phyloP scores from a whole-genome alignment of 2,113 vertebrate genomes.

The Scomber japonicus region DNA sequence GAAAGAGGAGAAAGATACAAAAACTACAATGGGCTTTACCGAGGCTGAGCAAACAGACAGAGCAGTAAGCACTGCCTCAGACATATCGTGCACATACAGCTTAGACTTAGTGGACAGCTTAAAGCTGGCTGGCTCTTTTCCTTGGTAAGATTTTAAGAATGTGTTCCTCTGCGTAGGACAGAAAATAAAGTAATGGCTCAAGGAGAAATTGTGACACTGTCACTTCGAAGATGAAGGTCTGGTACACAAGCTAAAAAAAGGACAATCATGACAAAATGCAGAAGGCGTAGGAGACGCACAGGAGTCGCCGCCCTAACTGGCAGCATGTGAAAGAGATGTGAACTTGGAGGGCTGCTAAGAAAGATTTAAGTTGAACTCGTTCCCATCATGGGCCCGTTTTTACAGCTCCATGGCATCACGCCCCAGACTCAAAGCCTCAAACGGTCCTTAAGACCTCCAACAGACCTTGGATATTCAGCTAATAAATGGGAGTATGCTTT shows the following conservation, averaged over 20 bases:
- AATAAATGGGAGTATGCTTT: conserved; percentile 56
- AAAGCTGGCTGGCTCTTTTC: conserved; percentile 40
- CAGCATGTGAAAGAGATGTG: neutral
- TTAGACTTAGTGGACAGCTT: conserved; percentile 74
- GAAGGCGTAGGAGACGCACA: neutral
- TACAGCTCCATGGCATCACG: neutral
- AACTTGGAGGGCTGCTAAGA: conserved; percentile 4
- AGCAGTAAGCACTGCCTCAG: conserved; percentile 60
- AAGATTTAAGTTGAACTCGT: conserved; percentile 8
- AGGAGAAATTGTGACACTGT: conserved; percentile 50
- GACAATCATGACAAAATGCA: conserved; percentile 7
- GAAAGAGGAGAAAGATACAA: conserved; percentile 34
- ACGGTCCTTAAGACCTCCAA: conserved; percentile 52
- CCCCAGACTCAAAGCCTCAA: conserved; percentile 21
- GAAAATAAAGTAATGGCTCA: conserved; percentile 28
- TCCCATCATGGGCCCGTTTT: neutral
- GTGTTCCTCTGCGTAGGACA: conserved; percentile 7
- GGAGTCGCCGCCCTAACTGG: neutral
- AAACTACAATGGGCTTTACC: conserved; percentile 61
- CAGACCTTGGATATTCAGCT: conserved; percentile 49
- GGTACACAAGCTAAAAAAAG: conserved; percentile 3
- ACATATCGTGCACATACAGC: conserved; percentile 71
- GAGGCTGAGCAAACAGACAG: conserved; percentile 62
- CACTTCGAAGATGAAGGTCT: conserved; percentile 29
- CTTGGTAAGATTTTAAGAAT: conserved; percentile 35